Conservation (phyloP, 2,888 invertebrate species). For the Petrolisthes manimaculis region DNA sequence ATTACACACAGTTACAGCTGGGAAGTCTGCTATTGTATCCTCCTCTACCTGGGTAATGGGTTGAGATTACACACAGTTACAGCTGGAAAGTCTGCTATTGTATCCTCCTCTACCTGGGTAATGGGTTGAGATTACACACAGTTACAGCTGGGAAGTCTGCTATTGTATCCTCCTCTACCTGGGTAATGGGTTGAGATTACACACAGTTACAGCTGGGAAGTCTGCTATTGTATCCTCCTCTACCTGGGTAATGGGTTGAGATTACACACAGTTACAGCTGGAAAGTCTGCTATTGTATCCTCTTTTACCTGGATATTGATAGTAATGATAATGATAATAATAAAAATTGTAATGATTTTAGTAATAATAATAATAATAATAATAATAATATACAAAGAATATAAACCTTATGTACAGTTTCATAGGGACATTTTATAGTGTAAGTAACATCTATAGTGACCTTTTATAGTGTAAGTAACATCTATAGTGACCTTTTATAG, state of each 20-base stretch:
- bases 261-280: conserved; percentile 56
- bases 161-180: conserved; percentile 21
- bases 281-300: conserved; percentile 35
- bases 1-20: conserved; percentile 58
- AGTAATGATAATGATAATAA: neutral
- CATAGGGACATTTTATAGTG: neutral
- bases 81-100: conserved; percentile 37
- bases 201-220: conserved; percentile 56
- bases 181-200: conserved; percentile 56
- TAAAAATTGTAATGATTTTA: too few relatives aligned
- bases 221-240: conserved; percentile 22
- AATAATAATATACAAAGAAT: neutral
- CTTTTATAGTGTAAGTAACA: conserved; percentile 34
- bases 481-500: conserved; percentile 32
- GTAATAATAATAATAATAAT: neutral
- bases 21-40: conserved; percentile 39
- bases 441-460: neutral
- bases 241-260: conserved; percentile 43
- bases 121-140: conserved; percentile 56
- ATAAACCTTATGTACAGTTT: too few relatives aligned
- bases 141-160: conserved; percentile 52
- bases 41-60: conserved; percentile 25
- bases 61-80: conserved; percentile 59
- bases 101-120: conserved; percentile 34
- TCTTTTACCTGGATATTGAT: conserved; percentile 15